Evolutionary conservation across 2,888 invertebrate genomes (phyloP).

Genomic region (Malthinus seriepunctatus): DNA sequence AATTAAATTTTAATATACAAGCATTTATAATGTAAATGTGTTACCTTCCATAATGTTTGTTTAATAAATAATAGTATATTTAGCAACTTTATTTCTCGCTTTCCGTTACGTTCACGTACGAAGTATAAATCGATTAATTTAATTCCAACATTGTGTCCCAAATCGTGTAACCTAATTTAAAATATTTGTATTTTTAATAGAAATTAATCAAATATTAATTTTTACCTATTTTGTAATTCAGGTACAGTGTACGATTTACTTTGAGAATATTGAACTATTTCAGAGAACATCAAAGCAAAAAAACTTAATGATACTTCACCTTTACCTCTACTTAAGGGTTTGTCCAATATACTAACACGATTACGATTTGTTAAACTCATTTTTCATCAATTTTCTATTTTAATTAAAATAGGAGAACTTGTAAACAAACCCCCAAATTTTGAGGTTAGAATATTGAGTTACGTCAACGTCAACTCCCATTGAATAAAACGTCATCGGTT

Average conservation of each 20-base stretch:
- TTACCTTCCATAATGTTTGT: constrained; percentile 94
- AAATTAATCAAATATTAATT: neutral
- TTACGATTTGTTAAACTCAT: constrained; percentile 59
- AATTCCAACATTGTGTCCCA: constrained; percentile 94
- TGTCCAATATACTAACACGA: constrained; percentile 83
- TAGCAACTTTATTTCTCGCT: constrained; percentile 92
- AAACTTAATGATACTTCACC: constrained; percentile 90
- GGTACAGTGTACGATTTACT: constrained; percentile 92
- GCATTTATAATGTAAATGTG: neutral
- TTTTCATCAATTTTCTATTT: constrained; percentile 20
- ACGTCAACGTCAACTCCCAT: no score
- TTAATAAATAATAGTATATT: constrained; percentile 96
- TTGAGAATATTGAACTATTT: constrained; percentile 98
- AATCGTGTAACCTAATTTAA: constrained; percentile 78
- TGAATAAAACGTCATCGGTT: no score
- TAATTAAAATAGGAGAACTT: neutral
- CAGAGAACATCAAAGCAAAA: constrained; percentile 95
- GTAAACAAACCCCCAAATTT: neutral
- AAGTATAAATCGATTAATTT: constrained; percentile 93
- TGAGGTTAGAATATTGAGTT: neutral
- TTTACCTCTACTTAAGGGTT: constrained; percentile 89
- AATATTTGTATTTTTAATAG: neutral
- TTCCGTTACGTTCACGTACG: constrained; percentile 89
- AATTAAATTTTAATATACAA: neutral
- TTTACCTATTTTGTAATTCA: constrained; percentile 90